A percentile compares a stretch with the other conserved stretches of the same genome.
Conservation (phyloP, 35 echinoderm and acorn worm species). For the Apostichopus californicus region DNA sequence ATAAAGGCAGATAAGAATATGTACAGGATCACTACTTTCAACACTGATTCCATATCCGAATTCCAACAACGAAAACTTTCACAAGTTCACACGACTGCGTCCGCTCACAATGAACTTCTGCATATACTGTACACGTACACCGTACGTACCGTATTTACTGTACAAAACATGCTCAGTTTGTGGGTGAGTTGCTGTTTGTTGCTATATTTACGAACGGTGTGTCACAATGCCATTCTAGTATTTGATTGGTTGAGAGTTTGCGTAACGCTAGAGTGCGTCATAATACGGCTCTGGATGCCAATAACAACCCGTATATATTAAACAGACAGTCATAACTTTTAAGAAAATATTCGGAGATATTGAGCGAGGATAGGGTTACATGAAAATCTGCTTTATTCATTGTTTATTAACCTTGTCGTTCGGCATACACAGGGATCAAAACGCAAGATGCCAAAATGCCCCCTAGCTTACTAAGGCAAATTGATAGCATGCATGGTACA, state of each 20-base stretch:
- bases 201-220: not conserved
- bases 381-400: too few species aligned
- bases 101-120: not conserved
- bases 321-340: too few species aligned
- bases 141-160: not conserved
- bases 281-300: too few species aligned
- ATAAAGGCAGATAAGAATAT: not conserved
- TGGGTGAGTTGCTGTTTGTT: not conserved
- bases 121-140: not conserved
- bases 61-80: not conserved
- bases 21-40: not conserved
- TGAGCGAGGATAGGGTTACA: too few species aligned
- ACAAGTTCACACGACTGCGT: not conserved
- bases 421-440: too few species aligned
- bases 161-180: not conserved
- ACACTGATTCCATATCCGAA: not conserved
- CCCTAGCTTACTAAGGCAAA: too few species aligned
- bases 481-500: too few species aligned
- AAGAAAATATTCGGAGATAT: too few species aligned
- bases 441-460: too few species aligned
- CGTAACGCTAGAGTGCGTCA: too few species aligned
- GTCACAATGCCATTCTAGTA: not conserved
- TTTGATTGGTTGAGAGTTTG: constrained; percentile 7
- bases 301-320: too few species aligned
- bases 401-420: too few species aligned